Conservation (phyloP, 2,113 vertebrate species). For the Hyperoodon ampullatus region DNA sequence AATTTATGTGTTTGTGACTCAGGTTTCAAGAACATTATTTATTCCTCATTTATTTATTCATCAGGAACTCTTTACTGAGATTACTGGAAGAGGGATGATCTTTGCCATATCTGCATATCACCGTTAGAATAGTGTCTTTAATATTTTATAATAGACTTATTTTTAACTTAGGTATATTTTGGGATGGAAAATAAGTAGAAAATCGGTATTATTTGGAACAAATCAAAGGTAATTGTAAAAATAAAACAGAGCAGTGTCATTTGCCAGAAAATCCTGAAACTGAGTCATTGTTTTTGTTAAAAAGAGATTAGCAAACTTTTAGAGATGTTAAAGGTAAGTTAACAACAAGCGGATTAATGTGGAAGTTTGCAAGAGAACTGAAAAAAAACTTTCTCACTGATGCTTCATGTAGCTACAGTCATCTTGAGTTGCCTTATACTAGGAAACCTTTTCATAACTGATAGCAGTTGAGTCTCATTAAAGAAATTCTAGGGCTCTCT, state of each 20-base stretch:
- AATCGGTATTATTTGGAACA: constrained; percentile 16
- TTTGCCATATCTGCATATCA: background rate
- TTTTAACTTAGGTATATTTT: constrained; percentile 13
- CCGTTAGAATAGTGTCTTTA: background rate
- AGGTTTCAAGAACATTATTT: constrained; percentile 9
- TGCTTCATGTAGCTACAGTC: background rate
- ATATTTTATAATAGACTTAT: background rate
- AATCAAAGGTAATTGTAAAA: constrained; percentile 36
- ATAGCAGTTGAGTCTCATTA: background rate
- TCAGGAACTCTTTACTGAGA: background rate
- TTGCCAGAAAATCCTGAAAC: constrained; percentile 22
- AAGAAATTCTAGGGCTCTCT: background rate
- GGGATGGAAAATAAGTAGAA: background rate
- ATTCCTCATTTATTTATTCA: background rate
- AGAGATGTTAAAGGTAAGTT: background rate
- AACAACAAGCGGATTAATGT: background rate
- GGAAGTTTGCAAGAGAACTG: constrained; percentile 30
- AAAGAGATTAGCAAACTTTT: background rate
- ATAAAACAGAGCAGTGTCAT: background rate
- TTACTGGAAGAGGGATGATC: background rate
- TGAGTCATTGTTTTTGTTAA: background rate
- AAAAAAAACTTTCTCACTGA: background rate
- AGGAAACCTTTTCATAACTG: constrained; percentile 31
- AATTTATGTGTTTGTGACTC: constrained; percentile 43
- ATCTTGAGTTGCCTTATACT: background rate